Conservation (phyloP, 2,797 vertebrate species). For the Artibeus lituratus region DNA sequence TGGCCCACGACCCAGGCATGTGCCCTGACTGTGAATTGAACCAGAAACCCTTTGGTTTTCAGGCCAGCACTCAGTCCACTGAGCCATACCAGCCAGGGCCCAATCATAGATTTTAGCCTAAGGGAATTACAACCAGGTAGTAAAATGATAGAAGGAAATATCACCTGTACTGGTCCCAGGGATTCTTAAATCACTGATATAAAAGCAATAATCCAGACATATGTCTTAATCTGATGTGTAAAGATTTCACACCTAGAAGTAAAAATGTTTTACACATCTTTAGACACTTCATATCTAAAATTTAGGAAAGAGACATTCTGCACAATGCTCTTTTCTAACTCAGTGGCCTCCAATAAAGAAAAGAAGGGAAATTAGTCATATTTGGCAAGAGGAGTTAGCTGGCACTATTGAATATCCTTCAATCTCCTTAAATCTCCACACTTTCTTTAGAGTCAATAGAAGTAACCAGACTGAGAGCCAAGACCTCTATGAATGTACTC, state of each 20-base stretch:
- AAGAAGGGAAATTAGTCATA: not conserved
- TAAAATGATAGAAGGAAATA: not conserved
- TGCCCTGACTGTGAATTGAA: no score
- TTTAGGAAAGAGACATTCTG: not conserved
- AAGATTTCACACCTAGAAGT: not conserved
- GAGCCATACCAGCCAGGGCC: no score
- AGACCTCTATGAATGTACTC: not conserved
- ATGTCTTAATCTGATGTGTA: not conserved
- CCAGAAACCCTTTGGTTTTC: no score
- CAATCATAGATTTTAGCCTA: not conserved
- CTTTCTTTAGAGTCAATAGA: not conserved
- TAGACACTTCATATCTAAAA: not conserved
- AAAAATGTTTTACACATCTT: not conserved
- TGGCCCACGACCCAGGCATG: no score
- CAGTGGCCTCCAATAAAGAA: not conserved
- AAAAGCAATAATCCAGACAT: not conserved
- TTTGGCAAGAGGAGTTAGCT: not conserved
- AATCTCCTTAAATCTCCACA: not conserved
- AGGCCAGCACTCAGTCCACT: no score
- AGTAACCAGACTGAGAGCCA: not conserved
- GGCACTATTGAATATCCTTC: not conserved
- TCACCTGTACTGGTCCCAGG: not conserved
- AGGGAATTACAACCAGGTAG: not conserved
- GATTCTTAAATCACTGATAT: not conserved
- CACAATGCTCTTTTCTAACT: not conserved